These are phyloP conservation scores for Agrotis exclamationis DNA, from an alignment of 2,888 invertebrate genomes.

Conservation along the genomic window DNA sequence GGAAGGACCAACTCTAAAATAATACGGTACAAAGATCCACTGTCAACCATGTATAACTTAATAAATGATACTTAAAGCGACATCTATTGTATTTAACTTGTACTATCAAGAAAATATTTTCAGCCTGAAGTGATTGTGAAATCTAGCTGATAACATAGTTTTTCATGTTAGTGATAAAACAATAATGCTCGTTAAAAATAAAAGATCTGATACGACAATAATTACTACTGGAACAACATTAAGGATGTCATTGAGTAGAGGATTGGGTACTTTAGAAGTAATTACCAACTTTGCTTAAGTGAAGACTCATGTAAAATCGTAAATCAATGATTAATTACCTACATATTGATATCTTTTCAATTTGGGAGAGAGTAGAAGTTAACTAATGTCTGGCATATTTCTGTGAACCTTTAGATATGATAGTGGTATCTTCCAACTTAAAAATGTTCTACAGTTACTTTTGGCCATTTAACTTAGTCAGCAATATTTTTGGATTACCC, in stretches of 20 bases:
- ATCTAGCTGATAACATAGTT: slow-evolving; percentile 1
- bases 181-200: neutral
- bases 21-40: neutral
- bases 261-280: neutral
- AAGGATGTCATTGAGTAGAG: neutral
- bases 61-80: neutral
- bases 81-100: neutral
- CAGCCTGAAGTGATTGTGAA: neutral
- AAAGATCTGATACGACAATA: neutral
- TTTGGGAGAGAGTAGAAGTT: neutral
- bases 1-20: neutral
- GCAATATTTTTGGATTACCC: slow-evolving; percentile 56
- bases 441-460: slow-evolving; percentile 59
- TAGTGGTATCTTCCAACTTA: neutral
- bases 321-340: too few relatives aligned
- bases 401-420: neutral
- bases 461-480: slow-evolving; percentile 34
- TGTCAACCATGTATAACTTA: too few relatives aligned
- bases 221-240: neutral
- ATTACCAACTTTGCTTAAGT: slow-evolving; percentile 23
- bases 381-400: neutral
- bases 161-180: neutral
- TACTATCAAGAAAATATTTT: slow-evolving; percentile 5
- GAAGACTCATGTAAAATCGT: slow-evolving; percentile 34
- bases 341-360: slow-evolving; percentile 36